Evolutionary conservation across 2,113 vertebrate species (phyloP).

Genomic region (Notarius lentiginosus): DNA sequence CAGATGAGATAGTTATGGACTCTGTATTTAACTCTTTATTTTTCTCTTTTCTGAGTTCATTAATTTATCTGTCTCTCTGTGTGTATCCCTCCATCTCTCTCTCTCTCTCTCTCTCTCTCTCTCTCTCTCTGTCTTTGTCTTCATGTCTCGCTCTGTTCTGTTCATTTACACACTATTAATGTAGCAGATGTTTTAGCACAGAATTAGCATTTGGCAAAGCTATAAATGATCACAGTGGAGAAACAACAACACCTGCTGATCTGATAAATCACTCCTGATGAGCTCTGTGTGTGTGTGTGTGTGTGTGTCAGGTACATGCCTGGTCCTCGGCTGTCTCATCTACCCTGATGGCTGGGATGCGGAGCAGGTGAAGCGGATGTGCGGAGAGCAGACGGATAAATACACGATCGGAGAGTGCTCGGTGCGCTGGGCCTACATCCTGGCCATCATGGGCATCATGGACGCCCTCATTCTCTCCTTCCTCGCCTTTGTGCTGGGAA

Average conservation of each 20-base stretch:
- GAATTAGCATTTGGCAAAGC: slow-evolving; percentile 11
- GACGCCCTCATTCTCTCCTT: slow-evolving; percentile 84
- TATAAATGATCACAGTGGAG: slow-evolving; percentile 28
- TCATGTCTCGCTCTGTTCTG: background rate
- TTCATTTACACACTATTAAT: slow-evolving; percentile 21
- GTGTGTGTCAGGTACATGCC: slow-evolving; percentile 81
- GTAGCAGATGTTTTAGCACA: slow-evolving; percentile 31
- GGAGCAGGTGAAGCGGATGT: slow-evolving; percentile 97
- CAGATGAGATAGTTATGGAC: background rate
- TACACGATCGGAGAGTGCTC: slow-evolving; percentile 94
- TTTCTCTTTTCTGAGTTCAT: background rate
- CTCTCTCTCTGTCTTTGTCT: background rate
- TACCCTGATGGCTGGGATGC: slow-evolving; percentile 99
- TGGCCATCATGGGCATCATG: slow-evolving; percentile 98
- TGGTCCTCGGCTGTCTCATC: slow-evolving; percentile 98
- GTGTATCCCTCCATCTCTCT: background rate
- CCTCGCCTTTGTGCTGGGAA: slow-evolving; percentile 82
- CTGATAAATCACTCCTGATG: slow-evolving; percentile 14
- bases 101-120: background rate
- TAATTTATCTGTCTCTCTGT: background rate
- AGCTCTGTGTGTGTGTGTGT: slow-evolving; percentile 7
- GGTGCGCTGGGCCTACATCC: slow-evolving; percentile 86
- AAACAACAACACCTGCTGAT: slow-evolving; percentile 6
- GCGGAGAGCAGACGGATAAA: slow-evolving; percentile 97
- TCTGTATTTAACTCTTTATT: background rate